Evolutionary conservation across 2,888 invertebrate species (phyloP), one percentile per base, ranked within the genome.

Genomic region (Salticus scenicus): DNA sequence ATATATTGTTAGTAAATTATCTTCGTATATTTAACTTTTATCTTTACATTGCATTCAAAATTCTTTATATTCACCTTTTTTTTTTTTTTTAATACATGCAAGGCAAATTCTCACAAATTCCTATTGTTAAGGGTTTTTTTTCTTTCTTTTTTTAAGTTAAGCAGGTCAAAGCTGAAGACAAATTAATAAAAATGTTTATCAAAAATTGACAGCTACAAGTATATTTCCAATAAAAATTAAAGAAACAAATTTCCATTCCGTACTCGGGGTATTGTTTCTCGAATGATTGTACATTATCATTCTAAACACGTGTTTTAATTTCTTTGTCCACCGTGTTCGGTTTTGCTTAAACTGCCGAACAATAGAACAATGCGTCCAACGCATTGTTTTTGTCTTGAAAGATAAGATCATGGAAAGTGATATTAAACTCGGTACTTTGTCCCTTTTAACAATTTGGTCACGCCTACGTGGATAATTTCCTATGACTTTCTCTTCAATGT

Each of bases 381-480:
- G 57, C 57, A 57, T 57, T 57, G 57, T 57, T 57, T 47, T 20
- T 57, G 20, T 4, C 57, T 37, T 47, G 57, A 57, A 57, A 57
- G 57, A 57, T 57, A 57, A 17, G 57, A 57, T 57, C 57, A 24
- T 17, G 57, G 57, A 5, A 24, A 24, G 57, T 17, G 24, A 57
- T 24, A 57, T 57, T 57, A 24, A 24, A 57, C 24, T 57, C 57
- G 20, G 57, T 24, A 12, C 57, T 57, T 57, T 57, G 57, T 57
- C 24, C 12, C 24, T 24, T 17, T 57, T 57, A 57, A 57, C 57
- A 57, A 24, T 57, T 57, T 57, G 2, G 57, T 57, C 57, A 57
- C 57, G 57, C 57, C 57, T 57, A 24, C 57, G 24, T 20, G 20
- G 57, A 1, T 57, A 57, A 57, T 57, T 57, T 24, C 24, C 1